Evolutionary conservation across 2,797 vertebrate genomes (phyloP).

Genomic region (Lycodopsis pacificus): DNA sequence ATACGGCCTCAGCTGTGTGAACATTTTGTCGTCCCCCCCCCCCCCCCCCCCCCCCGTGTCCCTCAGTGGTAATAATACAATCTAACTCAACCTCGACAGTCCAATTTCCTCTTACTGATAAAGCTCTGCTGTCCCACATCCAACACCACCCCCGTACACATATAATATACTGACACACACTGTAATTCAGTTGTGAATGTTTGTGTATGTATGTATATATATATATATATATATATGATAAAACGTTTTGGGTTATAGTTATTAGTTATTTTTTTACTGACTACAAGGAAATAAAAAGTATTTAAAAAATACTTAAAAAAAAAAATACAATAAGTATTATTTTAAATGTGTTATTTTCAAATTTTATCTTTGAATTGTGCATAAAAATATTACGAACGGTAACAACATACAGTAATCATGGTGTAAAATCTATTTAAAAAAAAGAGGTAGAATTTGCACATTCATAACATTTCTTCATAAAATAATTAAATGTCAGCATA

Average conservation of each 20-base stretch:
- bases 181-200: not conserved
- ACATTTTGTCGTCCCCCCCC: conserved; percentile 38
- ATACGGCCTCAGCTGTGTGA: conserved; percentile 22
- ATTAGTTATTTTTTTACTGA: not conserved
- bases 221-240: not conserved
- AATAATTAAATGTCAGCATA: conserved; percentile 43
- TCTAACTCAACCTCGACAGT: conserved; percentile 61
- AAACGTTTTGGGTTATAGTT: not conserved
- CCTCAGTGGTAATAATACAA: conserved; percentile 52
- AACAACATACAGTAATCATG: not conserved
- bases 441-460: not conserved
- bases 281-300: not conserved
- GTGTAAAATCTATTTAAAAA: not conserved
- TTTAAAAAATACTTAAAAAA: not conserved
- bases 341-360: not conserved
- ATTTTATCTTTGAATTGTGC: not conserved
- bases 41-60: conserved; percentile 9
- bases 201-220: too few species aligned
- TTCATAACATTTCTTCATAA: not conserved
- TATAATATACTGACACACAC: conserved; percentile 58
- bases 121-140: conserved; percentile 40
- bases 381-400: not conserved
- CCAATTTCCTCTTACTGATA: conserved; percentile 60
- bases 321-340: too few species aligned
- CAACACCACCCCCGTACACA: conserved; percentile 31